These are phyloP conservation scores for Sorex maritimensis DNA, from an alignment of 2,797 vertebrate species.

Conservation along the genomic window DNA sequence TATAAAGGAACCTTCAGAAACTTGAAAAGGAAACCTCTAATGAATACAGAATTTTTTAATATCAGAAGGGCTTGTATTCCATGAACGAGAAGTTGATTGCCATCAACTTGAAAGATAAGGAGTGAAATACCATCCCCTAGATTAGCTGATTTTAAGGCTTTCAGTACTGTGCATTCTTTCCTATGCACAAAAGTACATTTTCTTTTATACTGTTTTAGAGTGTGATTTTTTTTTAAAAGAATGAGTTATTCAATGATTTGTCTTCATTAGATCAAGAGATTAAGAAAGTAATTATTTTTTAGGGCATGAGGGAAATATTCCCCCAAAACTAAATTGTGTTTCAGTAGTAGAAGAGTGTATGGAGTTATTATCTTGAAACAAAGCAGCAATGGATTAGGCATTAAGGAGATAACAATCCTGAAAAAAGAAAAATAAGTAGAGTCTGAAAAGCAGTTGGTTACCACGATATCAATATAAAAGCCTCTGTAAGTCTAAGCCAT, in stretches of 20 bases:
- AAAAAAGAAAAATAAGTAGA: neutral
- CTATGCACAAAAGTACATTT: constrained; percentile 48
- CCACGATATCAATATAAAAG: neutral
- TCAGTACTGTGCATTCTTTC: neutral
- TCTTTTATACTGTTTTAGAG: constrained; percentile 37
- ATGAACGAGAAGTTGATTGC: neutral
- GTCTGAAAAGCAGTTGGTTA: neutral
- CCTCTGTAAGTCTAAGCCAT: neutral
- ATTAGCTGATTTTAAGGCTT: neutral
- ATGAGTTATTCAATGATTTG: constrained; percentile 78
- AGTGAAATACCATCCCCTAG: neutral
- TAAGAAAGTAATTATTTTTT: constrained; percentile 76
- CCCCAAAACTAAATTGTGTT: constrained; percentile 34
- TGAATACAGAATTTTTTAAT: neutral
- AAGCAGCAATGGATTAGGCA: neutral
- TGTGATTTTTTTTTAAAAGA: constrained; percentile 63
- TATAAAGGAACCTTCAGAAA: neutral
- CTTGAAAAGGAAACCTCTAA: neutral
- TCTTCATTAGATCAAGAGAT: constrained; percentile 78
- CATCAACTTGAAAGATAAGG: neutral
- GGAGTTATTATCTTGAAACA: neutral
- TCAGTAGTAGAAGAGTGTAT: constrained; percentile 19
- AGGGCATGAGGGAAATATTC: constrained; percentile 53
- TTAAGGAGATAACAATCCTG: neutral
- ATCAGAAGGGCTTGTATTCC: neutral